These are phyloP conservation scores for Parazoanthus atlanticus DNA, from an alignment of 92 coral and sea anemone species.

Conservation along the genomic window DNA sequence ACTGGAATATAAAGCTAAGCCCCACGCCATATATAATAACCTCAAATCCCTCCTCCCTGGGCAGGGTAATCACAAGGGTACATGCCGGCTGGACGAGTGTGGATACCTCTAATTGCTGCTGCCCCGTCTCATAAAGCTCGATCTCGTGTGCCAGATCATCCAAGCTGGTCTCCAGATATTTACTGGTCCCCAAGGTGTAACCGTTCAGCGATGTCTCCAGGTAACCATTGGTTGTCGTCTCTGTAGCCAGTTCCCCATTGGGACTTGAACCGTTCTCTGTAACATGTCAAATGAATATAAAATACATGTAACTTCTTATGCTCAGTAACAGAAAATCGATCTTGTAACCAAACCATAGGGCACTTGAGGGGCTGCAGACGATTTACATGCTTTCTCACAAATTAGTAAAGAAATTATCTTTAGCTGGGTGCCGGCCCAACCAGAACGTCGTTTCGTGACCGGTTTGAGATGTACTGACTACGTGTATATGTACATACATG, in stretches of 20 bases:
- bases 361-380: too few relatives aligned
- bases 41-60: slow-evolving; percentile 25
- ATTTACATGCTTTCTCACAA: too few relatives aligned
- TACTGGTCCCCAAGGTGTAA: slow-evolving; percentile 55
- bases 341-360: too few relatives aligned
- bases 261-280: slow-evolving; percentile 42
- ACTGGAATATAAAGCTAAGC: not conserved
- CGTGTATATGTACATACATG: too few relatives aligned
- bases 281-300: not conserved
- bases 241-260: slow-evolving; percentile 47
- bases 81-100: slow-evolving; percentile 24
- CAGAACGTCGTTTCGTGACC: too few relatives aligned
- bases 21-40: slow-evolving; percentile 11
- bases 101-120: slow-evolving; percentile 38
- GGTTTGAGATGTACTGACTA: too few relatives aligned
- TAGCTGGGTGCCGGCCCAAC: too few relatives aligned
- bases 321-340: too few relatives aligned
- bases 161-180: slow-evolving; percentile 80
- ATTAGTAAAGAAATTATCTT: too few relatives aligned
- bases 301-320: too few relatives aligned
- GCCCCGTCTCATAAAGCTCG: slow-evolving; percentile 76
- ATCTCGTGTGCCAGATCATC: slow-evolving; percentile 87
- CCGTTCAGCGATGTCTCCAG: slow-evolving; percentile 51
- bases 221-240: slow-evolving; percentile 35
- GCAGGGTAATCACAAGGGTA: slow-evolving; percentile 41